Evolutionary conservation across 2,888 invertebrate genomes (phyloP).

Genomic region (Spicauda simplicius): DNA sequence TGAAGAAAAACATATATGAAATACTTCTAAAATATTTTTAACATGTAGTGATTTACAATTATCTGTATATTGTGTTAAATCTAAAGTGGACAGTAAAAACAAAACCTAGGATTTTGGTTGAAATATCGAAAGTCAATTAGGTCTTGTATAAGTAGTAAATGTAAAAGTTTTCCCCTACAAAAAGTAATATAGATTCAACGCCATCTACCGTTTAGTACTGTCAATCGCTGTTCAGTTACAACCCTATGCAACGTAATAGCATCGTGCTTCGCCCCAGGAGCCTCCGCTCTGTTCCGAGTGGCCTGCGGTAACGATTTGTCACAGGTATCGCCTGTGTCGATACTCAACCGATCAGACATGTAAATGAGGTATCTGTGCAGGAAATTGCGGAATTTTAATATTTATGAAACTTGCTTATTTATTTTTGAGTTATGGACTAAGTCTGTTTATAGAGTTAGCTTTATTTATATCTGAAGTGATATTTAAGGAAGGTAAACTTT

Average conservation of each 20-base stretch:
- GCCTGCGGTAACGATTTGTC: slow-evolving; percentile 63
- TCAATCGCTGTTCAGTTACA: background rate
- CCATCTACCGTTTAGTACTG: background rate
- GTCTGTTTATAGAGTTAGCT: background rate
- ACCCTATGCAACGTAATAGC: slow-evolving; percentile 38
- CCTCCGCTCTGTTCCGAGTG: slow-evolving; percentile 47
- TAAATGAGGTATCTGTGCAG: slow-evolving; percentile 39
- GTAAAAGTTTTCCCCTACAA: too few species aligned
- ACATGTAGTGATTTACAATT: too few species aligned
- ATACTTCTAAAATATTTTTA: too few species aligned
- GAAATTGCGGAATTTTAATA: slow-evolving; percentile 30
- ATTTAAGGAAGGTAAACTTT: background rate
- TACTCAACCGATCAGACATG: slow-evolving; percentile 18
- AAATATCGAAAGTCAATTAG: too few species aligned
- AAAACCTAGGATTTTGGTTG: too few species aligned
- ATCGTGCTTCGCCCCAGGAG: slow-evolving; percentile 71
- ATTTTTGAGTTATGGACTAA: background rate
- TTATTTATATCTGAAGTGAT: background rate
- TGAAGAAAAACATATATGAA: too few species aligned
- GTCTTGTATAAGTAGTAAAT: too few species aligned
- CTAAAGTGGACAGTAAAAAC: too few species aligned
- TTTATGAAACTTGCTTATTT: background rate
- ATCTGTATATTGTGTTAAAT: too few species aligned
- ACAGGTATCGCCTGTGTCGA: slow-evolving; percentile 51
- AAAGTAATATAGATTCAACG: background rate